These are phyloP conservation scores for Varanus komodoensis DNA, from an alignment of 2,113 vertebrate genomes.

Conservation along the genomic window DNA sequence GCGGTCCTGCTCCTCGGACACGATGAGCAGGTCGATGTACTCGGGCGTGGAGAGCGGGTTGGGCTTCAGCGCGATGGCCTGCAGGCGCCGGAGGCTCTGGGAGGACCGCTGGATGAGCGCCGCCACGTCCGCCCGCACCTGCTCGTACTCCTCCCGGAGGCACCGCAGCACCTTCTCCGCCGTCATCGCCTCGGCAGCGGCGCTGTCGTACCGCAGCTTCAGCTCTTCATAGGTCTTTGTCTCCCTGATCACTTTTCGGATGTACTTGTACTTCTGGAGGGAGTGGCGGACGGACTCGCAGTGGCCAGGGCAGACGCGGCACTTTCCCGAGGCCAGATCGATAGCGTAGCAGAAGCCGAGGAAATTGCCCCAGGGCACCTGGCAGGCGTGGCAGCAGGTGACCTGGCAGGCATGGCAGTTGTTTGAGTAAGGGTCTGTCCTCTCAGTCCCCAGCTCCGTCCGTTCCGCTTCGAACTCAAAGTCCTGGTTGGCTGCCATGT, in stretches of 20 bases:
- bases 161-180: neutral
- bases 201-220: constrained; percentile 32
- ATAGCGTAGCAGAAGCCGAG: constrained; percentile 41
- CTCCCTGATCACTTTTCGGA: neutral
- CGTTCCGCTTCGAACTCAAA: constrained; percentile 46
- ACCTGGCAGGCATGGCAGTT: too few species aligned
- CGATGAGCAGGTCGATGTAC: constrained; percentile 58
- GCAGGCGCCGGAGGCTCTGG: neutral
- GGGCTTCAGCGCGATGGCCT: constrained; percentile 2
- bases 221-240: neutral
- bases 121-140: accelerated
- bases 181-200: neutral
- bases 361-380: accelerated
- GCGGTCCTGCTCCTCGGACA: constrained; percentile 53
- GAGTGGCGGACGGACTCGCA: constrained; percentile 50
- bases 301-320: constrained; percentile 1
- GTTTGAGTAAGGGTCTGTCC: too few species aligned
- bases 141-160: neutral
- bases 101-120: neutral
- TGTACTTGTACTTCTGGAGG: constrained; percentile 47
- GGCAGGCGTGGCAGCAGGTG: constrained; percentile 21
- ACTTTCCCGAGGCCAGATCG: accelerated
- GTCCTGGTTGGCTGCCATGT: constrained; percentile 38
- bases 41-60: constrained; percentile 61
- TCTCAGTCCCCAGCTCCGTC: neutral